These are phyloP conservation scores for Leistus spinibarbis DNA, from an alignment of 2,888 invertebrate genomes.

Conservation along the genomic window DNA sequence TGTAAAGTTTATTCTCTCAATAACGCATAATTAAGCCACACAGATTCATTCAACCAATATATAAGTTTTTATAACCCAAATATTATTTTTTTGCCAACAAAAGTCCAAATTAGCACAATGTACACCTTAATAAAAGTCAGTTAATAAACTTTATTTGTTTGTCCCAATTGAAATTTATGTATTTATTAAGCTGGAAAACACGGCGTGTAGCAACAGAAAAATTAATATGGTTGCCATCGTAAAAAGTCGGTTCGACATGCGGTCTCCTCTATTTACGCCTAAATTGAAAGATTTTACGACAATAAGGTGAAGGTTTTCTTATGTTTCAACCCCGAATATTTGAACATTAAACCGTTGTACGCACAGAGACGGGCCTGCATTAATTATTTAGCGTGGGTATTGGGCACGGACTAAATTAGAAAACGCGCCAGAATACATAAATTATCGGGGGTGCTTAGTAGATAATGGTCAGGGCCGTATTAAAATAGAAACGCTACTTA, in stretches of 20 bases:
- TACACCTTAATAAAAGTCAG: conserved; percentile 20
- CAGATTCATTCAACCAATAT: too few species aligned
- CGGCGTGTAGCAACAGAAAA: background rate
- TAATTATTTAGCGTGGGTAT: background rate
- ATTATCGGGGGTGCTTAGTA: conserved; percentile 3
- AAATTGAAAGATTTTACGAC: conserved; percentile 35
- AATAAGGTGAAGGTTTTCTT: conserved; percentile 13
- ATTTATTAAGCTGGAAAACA: conserved; percentile 19
- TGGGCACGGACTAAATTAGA: conserved; percentile 1
- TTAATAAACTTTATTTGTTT: conserved; percentile 30
- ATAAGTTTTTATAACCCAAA: too few species aligned
- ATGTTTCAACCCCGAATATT: conserved; percentile 18
- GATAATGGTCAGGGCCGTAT: background rate
- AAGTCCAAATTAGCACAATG: conserved; percentile 33
- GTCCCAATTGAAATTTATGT: conserved; percentile 34
- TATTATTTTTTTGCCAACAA: too few species aligned
- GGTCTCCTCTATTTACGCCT: conserved; percentile 23
- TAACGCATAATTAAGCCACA: too few species aligned
- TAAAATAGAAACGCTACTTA: background rate
- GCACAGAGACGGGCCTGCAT: background rate
- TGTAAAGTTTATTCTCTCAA: background rate
- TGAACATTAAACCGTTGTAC: background rate
- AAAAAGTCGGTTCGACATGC: background rate
- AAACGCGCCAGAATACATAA: background rate
- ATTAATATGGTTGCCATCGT: background rate